A percentile compares a stretch with the other conserved stretches of the same genome.
Conservation (phyloP, 2,888 invertebrate species). For the Panzeria rudis region DNA sequence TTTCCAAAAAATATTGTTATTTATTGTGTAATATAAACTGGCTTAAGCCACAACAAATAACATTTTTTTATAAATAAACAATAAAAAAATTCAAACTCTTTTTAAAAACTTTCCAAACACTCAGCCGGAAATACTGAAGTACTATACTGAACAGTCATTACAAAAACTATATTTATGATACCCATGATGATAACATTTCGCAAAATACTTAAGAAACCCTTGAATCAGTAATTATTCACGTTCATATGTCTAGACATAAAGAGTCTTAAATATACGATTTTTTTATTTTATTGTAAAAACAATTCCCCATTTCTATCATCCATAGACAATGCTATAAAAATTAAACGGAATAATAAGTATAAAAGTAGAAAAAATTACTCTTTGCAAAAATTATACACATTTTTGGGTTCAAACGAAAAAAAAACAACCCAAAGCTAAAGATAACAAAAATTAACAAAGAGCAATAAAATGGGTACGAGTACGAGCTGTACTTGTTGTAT, state of each 20-base stretch:
- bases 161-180: slow-evolving; percentile 57
- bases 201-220: slow-evolving; percentile 66
- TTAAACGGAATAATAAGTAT: slow-evolving; percentile 21
- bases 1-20: too few species aligned
- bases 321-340: slow-evolving; percentile 53
- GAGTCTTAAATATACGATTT: slow-evolving; percentile 60
- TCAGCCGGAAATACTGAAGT: neutral
- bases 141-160: neutral
- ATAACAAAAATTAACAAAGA: slow-evolving; percentile 21
- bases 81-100: too few species aligned
- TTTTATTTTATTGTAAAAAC: slow-evolving; percentile 10
- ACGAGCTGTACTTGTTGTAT: neutral
- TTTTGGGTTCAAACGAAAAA: neutral
- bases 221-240: slow-evolving; percentile 71
- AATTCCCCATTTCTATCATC: slow-evolving; percentile 25
- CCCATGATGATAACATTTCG: slow-evolving; percentile 27
- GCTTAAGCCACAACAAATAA: too few species aligned
- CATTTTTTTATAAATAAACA: too few species aligned
- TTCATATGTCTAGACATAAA: slow-evolving; percentile 70
- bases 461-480: slow-evolving; percentile 22
- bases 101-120: neutral
- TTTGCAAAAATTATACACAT: neutral
- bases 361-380: slow-evolving; percentile 6
- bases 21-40: too few species aligned
- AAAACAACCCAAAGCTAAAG: slow-evolving; percentile 12